Base-by-base conservation (phyloP, 2,888 invertebrate species). In the Thera britannica region DNA sequence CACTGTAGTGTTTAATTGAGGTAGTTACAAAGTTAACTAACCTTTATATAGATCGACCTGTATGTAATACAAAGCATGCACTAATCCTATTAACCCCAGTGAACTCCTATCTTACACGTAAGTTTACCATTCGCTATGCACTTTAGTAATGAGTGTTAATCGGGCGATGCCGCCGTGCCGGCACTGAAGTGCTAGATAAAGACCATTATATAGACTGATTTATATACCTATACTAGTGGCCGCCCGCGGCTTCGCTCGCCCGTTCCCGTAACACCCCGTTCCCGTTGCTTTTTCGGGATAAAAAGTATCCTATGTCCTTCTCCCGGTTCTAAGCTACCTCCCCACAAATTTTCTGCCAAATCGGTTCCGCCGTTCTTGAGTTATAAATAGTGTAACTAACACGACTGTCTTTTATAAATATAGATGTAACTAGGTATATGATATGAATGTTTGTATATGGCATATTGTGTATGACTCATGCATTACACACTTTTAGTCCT, bases 61-160 rank as follows among this genome's bases (percentile, higher is more conserved):
- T 79, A 81, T 61, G 83, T 83, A 76, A 82, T 77, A 80, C 80
- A 79, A 77, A 78, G 83, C 86, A 82, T 83, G 80, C 79, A 78
- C 79, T 87, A 85, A 87, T 84, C 82, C 83, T 83, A 87, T 88
- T 88, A 87, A 84, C 86, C 86, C 79, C 76, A 62, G 65, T 84
- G 83, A 82, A 83, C 83, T 77, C 77, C 84, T 87, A 85, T 84
- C 83, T 85, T 80, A 76, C 80, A 81, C 54, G 44, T 9, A 9
- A 81, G 76, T 78, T 77, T 78, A 78, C 72, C 79, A 83, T 86
- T 84, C 79, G 80, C 79, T 79, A 81, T 87, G 87, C 84, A 83
- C 81, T 86, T 78, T 78, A 75, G 76, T 86, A 78, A 79, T 79
- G 72, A 78, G 75, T 79, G 74, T 73, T 84, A 83, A 84, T 83